Conservation (phyloP, 2,113 vertebrate genomes). For the Bubo blakistoni region DNA sequence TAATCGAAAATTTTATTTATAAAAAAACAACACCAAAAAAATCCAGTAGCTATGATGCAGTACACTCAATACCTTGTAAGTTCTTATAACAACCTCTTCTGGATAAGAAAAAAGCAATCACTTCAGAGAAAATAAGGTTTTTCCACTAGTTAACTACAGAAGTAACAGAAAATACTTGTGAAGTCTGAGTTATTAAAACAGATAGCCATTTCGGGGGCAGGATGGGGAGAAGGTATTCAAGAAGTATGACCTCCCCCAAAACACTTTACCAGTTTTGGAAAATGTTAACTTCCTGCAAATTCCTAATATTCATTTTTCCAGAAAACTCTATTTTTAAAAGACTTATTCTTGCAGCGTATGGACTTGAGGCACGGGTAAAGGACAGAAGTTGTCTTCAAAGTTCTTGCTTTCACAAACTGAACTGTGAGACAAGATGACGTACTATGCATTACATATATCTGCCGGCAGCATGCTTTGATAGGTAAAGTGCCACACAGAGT, state of each 20-base stretch:
- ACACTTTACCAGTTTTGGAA: background rate
- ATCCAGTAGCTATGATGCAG: background rate
- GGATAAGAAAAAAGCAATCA: background rate
- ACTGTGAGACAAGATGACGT: rapidly evolving
- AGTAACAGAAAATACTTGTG: background rate
- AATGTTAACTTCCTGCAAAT: background rate
- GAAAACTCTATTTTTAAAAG: background rate
- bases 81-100: background rate
- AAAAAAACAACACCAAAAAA: background rate
- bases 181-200: background rate
- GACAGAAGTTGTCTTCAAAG: background rate
- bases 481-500: background rate
- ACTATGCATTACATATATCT: background rate
- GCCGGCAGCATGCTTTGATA: background rate
- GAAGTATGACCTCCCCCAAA: background rate
- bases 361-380: background rate
- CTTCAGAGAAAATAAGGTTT: background rate
- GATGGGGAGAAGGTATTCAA: background rate
- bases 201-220: background rate
- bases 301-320: background rate
- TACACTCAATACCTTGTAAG: background rate
- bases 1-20: background rate
- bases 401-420: background rate
- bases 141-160: background rate
- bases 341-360: background rate